Percentiles rank a stretch among this genome's conserved stretches.
These are phyloP conservation scores for Lutraria lutraria DNA, from an alignment of 2,888 invertebrate genomes.

Conservation along the genomic window DNA sequence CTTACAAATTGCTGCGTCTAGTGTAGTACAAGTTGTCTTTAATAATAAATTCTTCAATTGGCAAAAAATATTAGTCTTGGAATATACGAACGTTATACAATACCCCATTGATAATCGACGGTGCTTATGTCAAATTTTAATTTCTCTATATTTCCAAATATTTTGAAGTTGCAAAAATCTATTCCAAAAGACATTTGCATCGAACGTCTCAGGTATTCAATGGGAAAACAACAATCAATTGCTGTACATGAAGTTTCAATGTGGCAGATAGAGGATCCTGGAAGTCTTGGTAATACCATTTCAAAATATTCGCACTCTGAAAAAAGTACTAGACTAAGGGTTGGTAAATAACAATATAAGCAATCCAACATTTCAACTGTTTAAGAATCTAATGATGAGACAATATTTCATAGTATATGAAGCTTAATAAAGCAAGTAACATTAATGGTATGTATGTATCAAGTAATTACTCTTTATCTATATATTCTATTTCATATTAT, in stretches of 20 bases:
- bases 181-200: conserved; percentile 20
- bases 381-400: too few relatives aligned
- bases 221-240: conserved; percentile 28
- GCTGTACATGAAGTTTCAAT: conserved; percentile 21
- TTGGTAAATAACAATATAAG: too few relatives aligned
- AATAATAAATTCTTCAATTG: too few relatives aligned
- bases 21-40: too few relatives aligned
- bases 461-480: too few relatives aligned
- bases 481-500: too few relatives aligned
- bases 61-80: background rate
- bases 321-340: background rate
- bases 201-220: conserved; percentile 21
- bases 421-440: too few relatives aligned
- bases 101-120: conserved; percentile 66
- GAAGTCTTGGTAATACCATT: conserved; percentile 9
- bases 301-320: conserved; percentile 22
- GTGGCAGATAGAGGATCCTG: conserved; percentile 24
- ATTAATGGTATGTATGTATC: too few relatives aligned
- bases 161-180: conserved; percentile 45
- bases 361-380: too few relatives aligned
- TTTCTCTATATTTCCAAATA: conserved; percentile 63
- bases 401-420: too few relatives aligned
- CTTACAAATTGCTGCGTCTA: too few relatives aligned
- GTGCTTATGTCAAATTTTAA: conserved; percentile 49
- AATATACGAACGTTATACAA: background rate